Base-by-base conservation (phyloP, 2,888 invertebrate genomes). In the Parnassius mnemosyne region DNA sequence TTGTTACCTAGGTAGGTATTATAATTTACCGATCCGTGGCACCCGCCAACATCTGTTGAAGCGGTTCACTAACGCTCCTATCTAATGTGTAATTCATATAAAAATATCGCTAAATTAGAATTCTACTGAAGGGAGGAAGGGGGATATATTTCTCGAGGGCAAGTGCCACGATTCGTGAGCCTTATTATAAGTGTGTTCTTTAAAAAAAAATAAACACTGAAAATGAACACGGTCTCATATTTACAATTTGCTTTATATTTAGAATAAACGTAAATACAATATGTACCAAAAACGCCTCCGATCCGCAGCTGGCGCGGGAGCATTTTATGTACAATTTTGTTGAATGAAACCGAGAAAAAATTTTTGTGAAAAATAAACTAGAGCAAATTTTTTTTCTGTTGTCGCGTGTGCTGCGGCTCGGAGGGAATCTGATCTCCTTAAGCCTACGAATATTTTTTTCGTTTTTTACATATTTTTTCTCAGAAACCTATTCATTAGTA, bases 131-230 rank as follows among this genome's bases (percentile, higher is more conserved):
- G 20, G 50, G 13, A 25, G 49, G 49, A n/a, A 46, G 42, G 20
- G 58, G 12, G 53, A 16, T 9, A 53, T 44, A 20, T 34, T 25
- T 42, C 11, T 13, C 3, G 34, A 11, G 47, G 52, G 46, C 67
- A 63, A 71, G 76, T 76, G 79, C 72, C 83, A 78, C 81, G 78
- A 79, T 70, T 75, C 76, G 68, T 71, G 69, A 71, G 65, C 61
- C 46, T 71, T 66, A 73, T 75, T 70, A 77, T 78, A 79, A 79
- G 80, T 77, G 82, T 84, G 84, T 83, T 78, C 83, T 83, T 84
- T 84, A 87, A 87, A 84, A 87, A 84, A 89, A 86, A 87, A 87
- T 84, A 84, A 87, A 87, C 80, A 84, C 81, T 87, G 84, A 83
- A 81, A 88, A 84, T 85, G 86, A 87, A 87, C 85, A 87, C 82